Percentiles rank a stretch among this genome's conserved stretches.
These are phyloP conservation scores for Lipophrys pholis DNA, from an alignment of 2,113 vertebrate genomes.

Conservation along the genomic window DNA sequence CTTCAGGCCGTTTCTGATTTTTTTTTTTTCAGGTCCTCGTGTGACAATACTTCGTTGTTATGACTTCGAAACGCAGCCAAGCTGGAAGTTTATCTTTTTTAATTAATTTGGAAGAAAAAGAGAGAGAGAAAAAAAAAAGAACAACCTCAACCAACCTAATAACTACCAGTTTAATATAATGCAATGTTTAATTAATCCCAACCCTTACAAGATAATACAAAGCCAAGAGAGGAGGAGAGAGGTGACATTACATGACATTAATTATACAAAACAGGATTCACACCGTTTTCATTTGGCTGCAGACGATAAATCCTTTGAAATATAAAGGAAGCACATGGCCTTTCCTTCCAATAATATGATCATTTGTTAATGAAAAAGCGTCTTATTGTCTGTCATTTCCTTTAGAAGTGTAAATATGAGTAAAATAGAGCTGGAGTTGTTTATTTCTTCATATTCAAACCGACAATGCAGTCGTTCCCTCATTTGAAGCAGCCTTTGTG, in stretches of 20 bases:
- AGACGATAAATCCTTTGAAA: not conserved
- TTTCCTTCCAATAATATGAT: too few relatives aligned
- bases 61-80: too few relatives aligned
- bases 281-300: not conserved
- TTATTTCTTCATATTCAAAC: too few relatives aligned
- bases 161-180: not conserved
- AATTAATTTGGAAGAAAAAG: not conserved
- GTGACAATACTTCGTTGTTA: too few relatives aligned
- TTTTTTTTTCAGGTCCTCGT: too few relatives aligned
- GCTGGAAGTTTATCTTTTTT: too few relatives aligned
- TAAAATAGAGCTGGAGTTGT: too few relatives aligned
- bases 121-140: not conserved
- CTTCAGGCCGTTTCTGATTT: too few relatives aligned
- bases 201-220: not conserved
- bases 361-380: not conserved
- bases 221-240: not conserved
- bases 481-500: too few relatives aligned
- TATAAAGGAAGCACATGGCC: not conserved
- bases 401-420: too few relatives aligned
- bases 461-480: too few relatives aligned
- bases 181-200: not conserved
- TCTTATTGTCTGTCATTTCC: not conserved
- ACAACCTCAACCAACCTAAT: not conserved
- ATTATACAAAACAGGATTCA: not conserved
- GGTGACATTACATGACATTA: not conserved